Base-by-base conservation (phyloP, 2,888 invertebrate genomes). In the Oscheius myriophilus region DNA sequence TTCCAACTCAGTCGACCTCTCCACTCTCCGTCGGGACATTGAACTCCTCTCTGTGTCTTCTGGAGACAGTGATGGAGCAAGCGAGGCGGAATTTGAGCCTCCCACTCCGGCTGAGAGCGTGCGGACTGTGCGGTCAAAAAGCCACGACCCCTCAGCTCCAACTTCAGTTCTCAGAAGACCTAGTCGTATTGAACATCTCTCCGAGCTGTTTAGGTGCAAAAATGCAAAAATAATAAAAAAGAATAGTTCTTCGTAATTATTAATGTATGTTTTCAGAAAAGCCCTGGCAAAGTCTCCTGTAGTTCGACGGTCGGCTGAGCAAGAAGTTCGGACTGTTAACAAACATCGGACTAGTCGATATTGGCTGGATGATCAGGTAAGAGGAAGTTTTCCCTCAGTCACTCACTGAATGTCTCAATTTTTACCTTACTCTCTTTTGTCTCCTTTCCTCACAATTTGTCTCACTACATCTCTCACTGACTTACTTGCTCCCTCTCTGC, bases 261-360 rank as follows among this genome's bases (percentile, higher is more conserved):
- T 9, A 33, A 33, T 33, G 3, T 3, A 7, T 4, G n/a, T 18
- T 79, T 85, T 71, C 75, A 86, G 86, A 73, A 86, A 83, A 73
- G 86, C 86, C 7, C 70, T 86, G 49, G 84, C 85, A 12, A 86
- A 86, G 66, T 84, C 84, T 39, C 86, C 86, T 16, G 83, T 86
- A 9, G 83, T 84, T n/a, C 75, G 84, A 46, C 61, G 84, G n/a
- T 80, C 84, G 16, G 84, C 84, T 6, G 83, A 76, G n/a, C 76
- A 85, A 69, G 81, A 84, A 55, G 83, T 78, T 18, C 78, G 78
- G 58, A 69, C 78, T 7, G 76, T 81, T 43, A 80, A 80, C 69
- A 86, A 86, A 66, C 85, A 85, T 70, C 69, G 85, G 42, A 85
- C 84, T 14, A 81, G 80, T 65, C 70, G 84, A 51, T 85, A 83